Conservation (phyloP, 2,113 vertebrate species). For the Neopipo cinnamomea region DNA sequence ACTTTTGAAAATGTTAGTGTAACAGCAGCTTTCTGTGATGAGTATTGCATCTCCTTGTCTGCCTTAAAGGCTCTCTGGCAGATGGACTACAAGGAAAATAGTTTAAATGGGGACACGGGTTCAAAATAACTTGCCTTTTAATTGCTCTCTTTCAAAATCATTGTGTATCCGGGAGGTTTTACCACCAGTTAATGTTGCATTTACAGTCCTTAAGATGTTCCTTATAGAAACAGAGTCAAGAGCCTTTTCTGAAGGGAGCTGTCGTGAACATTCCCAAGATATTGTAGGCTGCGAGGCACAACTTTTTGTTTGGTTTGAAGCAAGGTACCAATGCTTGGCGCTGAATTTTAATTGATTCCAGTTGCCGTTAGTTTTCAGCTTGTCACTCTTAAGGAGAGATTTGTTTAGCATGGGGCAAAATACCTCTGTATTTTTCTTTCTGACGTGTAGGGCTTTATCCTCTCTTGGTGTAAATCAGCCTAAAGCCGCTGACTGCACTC, state of each 20-base stretch:
- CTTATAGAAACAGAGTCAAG: conserved; percentile 14
- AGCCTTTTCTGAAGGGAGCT: conserved; percentile 32
- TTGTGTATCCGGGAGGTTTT: conserved; percentile 14
- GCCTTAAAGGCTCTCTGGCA: conserved; percentile 45
- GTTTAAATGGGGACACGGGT: neutral
- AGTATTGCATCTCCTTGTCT: neutral
- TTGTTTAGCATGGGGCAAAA: neutral
- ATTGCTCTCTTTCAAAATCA: conserved; percentile 16
- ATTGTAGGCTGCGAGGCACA: neutral
- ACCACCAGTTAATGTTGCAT: neutral
- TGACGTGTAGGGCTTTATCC: neutral
- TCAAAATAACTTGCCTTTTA: conserved; percentile 31
- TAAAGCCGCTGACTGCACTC: neutral
- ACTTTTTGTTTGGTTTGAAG: conserved; percentile 29
- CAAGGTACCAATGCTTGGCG: neutral
- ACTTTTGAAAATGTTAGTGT: conserved; percentile 5
- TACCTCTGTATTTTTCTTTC: neutral
- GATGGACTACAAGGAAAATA: neutral
- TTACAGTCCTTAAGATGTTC: conserved; percentile 40
- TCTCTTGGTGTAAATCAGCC: conserved; percentile 7
- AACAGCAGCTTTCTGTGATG: neutral
- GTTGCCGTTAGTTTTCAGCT: conserved; percentile 7
- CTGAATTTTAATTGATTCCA: conserved; percentile 53
- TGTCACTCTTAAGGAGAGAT: neutral
- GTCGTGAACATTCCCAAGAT: neutral